Conservation (phyloP, 2,888 invertebrate species). For the Stenurella melanura region DNA sequence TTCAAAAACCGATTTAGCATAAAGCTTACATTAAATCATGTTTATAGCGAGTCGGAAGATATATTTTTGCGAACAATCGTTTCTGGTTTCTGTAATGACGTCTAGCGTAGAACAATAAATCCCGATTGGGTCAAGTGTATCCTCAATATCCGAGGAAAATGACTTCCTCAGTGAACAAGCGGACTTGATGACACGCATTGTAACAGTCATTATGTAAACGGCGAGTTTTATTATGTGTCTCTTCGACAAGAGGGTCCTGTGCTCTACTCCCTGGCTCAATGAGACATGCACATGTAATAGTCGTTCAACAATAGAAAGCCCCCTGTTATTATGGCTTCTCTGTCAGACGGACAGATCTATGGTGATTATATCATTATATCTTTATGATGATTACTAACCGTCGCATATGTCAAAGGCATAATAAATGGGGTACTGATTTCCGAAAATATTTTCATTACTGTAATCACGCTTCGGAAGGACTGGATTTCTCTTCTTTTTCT, state of each 20-base stretch:
- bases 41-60: constrained; percentile 25
- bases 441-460: constrained; percentile 53
- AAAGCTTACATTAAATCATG: background rate
- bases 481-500: background rate
- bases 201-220: constrained; percentile 72
- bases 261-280: constrained; percentile 54
- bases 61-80: constrained; percentile 49
- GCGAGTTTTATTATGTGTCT: constrained; percentile 69
- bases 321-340: constrained; percentile 58
- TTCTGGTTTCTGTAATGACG: constrained; percentile 58
- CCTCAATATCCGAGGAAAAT: constrained; percentile 70
- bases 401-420: constrained; percentile 51
- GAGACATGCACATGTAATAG: constrained; percentile 62
- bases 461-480: constrained; percentile 28
- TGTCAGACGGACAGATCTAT: constrained; percentile 53
- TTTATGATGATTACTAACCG: constrained; percentile 55
- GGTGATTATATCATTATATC: constrained; percentile 57
- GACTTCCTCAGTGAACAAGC: constrained; percentile 72
- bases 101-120: constrained; percentile 64
- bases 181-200: constrained; percentile 72
- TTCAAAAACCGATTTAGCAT: background rate
- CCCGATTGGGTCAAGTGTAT: constrained; percentile 68
- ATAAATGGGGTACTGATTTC: constrained; percentile 50
- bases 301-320: constrained; percentile 51
- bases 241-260: constrained; percentile 57